Base-by-base conservation (phyloP, 2,888 invertebrate species). In the Bursaphelenchus okinawaensis region DNA sequence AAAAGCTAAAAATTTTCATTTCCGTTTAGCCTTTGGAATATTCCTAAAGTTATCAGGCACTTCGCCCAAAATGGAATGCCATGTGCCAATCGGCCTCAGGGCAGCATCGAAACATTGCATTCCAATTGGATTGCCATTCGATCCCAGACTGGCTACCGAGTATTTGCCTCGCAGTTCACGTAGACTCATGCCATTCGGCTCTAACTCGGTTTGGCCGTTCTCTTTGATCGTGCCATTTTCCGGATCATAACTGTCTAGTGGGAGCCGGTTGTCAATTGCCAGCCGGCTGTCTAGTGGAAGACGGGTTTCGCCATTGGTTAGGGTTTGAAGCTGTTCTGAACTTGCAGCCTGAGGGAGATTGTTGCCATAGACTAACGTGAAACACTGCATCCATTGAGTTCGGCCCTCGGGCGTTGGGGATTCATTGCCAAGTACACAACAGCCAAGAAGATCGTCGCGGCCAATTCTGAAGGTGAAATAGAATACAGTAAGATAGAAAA, bases 371-470 rank as follows among this genome's bases (percentile, higher is more conserved):
- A 68, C 50, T 9, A 68, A 51, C 19, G 68, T 67, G 61, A 78
- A 75, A 58, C 75, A 74, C 29, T 79, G 77, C 27, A 77, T 77
- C 82, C 82, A 82, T 63, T 82, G 82, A 26, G 73, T 68, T 29
- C 71, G 67, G 19, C 82, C 82, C 55, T 80, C 77, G 1, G 62
- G 59, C 0, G 81, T 82, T 7, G 78, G 76, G 31, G 74, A 74
- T 51, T 79, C 74, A 31, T 72, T 70, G 4, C 82, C 82, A 7
- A 82, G 62, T 8, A 82, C 89, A 69, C 84, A 85, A 83, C 90
- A 91, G 4, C 92, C 92, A 86, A 92, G 90, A 71, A 91, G 84
- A 83, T 92, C 91, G 83, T 92, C 91, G 29, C 90, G 88, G 12
- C 91, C 91, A 77, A 92, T 90, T 83, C 92, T 91, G 84, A n/a